Evolutionary conservation across 1,140 invertebrate genomes (phyloP).

Genomic region (Theocolax elegans): DNA sequence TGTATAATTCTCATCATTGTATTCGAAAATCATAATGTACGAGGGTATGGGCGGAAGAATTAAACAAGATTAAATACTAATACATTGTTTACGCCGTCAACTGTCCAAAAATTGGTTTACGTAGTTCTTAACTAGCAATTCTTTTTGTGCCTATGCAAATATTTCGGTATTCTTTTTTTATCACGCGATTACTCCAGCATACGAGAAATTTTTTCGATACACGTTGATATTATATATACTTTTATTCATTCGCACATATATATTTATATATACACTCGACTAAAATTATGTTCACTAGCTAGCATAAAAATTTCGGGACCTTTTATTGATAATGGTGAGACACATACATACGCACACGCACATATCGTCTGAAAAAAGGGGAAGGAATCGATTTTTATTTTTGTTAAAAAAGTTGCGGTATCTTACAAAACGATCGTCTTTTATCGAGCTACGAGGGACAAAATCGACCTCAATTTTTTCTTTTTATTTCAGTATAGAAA

Average conservation of each 20-base stretch:
- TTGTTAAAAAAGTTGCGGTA: background rate
- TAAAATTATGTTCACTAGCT: no score
- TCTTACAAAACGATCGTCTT: background rate
- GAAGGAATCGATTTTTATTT: background rate
- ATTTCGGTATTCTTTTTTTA: slow-evolving; percentile 29
- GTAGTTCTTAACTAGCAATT: slow-evolving; percentile 55
- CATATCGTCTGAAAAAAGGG: background rate
- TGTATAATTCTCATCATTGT: no score
- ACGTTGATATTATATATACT: slow-evolving; percentile 15
- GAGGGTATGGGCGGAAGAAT: no score
- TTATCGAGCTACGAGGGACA: background rate
- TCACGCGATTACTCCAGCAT: slow-evolving; percentile 24
- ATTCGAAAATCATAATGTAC: no score
- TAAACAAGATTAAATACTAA: no score
- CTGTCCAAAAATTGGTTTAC: slow-evolving; percentile 14
- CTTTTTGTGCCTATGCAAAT: slow-evolving; percentile 56
- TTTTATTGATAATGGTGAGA: no score
- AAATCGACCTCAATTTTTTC: slow-evolving; percentile 2
- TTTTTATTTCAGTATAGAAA: no score
- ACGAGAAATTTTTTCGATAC: slow-evolving; percentile 13
- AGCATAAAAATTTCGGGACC: slow-evolving; percentile 9
- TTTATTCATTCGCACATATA: background rate
- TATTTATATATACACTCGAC: slow-evolving; percentile 24
- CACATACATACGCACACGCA: no score
- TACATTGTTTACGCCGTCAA: no score